phyloP scores from a whole-genome alignment of 1,140 invertebrate species.

The Drosophila pallidifrons region DNA sequence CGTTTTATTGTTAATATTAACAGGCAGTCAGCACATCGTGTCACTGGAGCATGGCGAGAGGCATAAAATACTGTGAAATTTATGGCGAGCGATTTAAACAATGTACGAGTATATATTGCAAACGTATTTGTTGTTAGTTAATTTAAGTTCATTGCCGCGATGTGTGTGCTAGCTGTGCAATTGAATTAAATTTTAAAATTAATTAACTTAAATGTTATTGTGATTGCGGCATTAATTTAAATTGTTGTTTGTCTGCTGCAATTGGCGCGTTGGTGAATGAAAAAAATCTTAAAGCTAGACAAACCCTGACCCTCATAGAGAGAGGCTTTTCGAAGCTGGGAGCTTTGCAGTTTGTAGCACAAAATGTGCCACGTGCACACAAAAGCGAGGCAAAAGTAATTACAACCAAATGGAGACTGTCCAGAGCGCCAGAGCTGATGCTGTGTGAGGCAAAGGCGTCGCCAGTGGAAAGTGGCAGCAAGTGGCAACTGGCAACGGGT shows the following conservation, averaged over 20 bases:
- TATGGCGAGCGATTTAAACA: constrained; percentile 33
- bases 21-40: constrained; percentile 57
- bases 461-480: constrained; percentile 39
- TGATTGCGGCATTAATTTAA: constrained; percentile 33
- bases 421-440: constrained; percentile 15
- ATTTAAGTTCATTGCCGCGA: constrained; percentile 43
- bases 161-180: constrained; percentile 7
- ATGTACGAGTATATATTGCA: constrained; percentile 3
- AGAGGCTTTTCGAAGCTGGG: constrained; percentile 42
- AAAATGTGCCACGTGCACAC: constrained; percentile 60
- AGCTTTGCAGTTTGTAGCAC: constrained; percentile 9
- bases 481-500: constrained; percentile 19
- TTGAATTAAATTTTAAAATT: constrained; percentile 65
- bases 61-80: constrained; percentile 21
- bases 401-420: constrained; percentile 65
- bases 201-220: constrained; percentile 59
- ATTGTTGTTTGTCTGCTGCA: constrained; percentile 24
- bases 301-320: constrained; percentile 62
- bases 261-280: constrained; percentile 27
- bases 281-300: constrained; percentile 36
- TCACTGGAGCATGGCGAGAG: constrained; percentile 14
- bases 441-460: constrained; percentile 22
- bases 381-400: constrained; percentile 62
- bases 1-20: constrained; percentile 65
- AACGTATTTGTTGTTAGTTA: constrained; percentile 51